phyloP scores from a whole-genome alignment of 2,113 vertebrate species.

The Rhynchopsitta pachyrhyncha region DNA sequence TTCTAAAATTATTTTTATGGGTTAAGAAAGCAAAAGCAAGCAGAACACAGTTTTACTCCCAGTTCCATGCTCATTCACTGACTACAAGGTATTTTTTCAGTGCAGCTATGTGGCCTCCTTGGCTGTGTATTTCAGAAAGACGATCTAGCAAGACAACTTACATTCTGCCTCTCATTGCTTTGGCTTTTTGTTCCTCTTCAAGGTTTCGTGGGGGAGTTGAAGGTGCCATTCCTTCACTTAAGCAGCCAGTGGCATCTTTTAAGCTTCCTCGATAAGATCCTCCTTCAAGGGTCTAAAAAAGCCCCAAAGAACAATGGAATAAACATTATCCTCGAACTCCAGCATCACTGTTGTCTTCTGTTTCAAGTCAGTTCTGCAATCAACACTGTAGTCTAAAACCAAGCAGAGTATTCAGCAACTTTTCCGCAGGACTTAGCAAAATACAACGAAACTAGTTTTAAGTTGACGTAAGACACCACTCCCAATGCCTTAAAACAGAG shows the following conservation, averaged over 20 bases:
- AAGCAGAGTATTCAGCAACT: background rate
- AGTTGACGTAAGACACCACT: background rate
- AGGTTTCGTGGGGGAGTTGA: constrained; percentile 84
- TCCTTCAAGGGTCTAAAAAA: constrained; percentile 87
- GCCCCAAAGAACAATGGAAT: background rate
- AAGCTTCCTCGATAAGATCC: constrained; percentile 85
- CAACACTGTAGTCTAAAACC: background rate
- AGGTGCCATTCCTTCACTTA: constrained; percentile 75
- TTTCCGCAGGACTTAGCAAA: background rate
- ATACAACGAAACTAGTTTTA: background rate
- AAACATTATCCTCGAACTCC: background rate
- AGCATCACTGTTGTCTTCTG: background rate
- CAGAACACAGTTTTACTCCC: background rate
- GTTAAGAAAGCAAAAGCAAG: background rate
- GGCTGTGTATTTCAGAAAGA: background rate
- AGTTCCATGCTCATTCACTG: background rate
- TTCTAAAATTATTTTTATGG: background rate
- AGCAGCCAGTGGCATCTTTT: constrained; percentile 77
- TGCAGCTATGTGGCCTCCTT: background rate
- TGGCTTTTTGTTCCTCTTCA: constrained; percentile 93
- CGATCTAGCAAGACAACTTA: constrained; percentile 74
- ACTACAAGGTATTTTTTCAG: background rate
- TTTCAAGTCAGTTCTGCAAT: background rate
- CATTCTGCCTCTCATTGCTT: constrained; percentile 95
- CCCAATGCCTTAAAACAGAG: background rate